Conservation (phyloP, 2,888 invertebrate species). For the Anodontia alba region DNA sequence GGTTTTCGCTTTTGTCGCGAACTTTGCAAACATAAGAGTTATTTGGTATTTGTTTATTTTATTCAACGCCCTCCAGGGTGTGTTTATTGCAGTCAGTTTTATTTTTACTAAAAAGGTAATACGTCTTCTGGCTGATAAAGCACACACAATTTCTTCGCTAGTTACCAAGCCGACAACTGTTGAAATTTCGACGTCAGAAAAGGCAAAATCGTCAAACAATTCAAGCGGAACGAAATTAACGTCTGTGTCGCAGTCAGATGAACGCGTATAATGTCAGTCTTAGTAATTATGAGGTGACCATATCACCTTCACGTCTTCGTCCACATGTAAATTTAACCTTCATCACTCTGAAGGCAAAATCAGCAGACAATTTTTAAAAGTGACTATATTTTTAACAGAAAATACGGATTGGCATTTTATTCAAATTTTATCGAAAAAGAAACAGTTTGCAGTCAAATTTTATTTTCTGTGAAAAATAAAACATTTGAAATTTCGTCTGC, state of each 20-base stretch:
- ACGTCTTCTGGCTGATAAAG: slow-evolving; percentile 52
- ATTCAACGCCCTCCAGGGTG: slow-evolving; percentile 87
- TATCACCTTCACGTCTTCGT: no score
- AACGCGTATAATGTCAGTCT: no score
- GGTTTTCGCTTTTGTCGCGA: slow-evolving; percentile 85
- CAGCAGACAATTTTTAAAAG: no score
- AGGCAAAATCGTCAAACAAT: background rate
- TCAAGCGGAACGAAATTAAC: background rate
- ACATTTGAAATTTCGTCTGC: no score
- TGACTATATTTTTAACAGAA: no score
- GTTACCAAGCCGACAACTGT: background rate
- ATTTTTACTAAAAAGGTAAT: slow-evolving; percentile 77
- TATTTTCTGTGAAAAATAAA: no score
- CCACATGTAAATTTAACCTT: no score
- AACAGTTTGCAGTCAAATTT: no score
- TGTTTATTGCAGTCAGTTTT: slow-evolving; percentile 86
- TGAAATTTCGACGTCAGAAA: background rate
- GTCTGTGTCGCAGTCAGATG: background rate
- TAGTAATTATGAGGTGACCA: no score
- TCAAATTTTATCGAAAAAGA: no score
- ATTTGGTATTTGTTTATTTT: slow-evolving; percentile 86
- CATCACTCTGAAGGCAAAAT: no score
- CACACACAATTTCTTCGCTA: background rate
- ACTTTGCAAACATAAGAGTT: slow-evolving; percentile 75
- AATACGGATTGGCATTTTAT: no score